Base-by-base conservation (phyloP, 2,113 vertebrate genomes). In the Dipodomys stephensi region DNA sequence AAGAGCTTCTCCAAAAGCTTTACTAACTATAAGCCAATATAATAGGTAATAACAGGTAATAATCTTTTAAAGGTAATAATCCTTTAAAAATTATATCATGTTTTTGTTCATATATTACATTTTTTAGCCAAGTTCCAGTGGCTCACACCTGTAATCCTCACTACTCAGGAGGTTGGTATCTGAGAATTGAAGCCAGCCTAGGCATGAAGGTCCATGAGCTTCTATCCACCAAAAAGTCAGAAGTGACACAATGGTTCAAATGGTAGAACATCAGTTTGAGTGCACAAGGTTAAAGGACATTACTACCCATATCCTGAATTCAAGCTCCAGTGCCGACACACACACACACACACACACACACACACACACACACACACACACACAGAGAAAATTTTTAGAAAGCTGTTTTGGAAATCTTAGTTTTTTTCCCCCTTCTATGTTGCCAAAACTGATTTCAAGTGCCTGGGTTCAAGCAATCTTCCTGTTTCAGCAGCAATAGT, bases 381-480 rank as follows among this genome's bases (percentile, higher is more conserved):
- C 49, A 53, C 9, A 57, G 0, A 57, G 53, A 16, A 39, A 74
- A 74, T 86, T 46, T 72, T 68, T 19, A 87, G 76, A 73, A 64
- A 87, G 6, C 25, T n/a, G 6, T 90, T 84, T 95, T 78, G 35
- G 64, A 94, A 92, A 74, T 67, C n/a, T n/a, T 71, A 69, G 68
- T 15, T n/a, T 13, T 13, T n/a, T 15, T 69, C 4, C 15, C 30
- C 7, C 12, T 13, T 19, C n/a, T 72, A 7, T 72, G 69, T 35
- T 32, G 4, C 69, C 16, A 4, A 32, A n/a, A 13, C 16, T 32
- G n/a, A n/a, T 32, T 72, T 72, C n/a, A 72, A 72, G 30, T 20
- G 12, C 30, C 16, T 23, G 22, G n/a, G n/a, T 18, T 72, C n/a
- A 72, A 72, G 15, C 19, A 13, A 35, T 72, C 2, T 32, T 72